Percentiles rank a stretch among this genome's conserved stretches.
Conservation (phyloP, 2,888 invertebrate species). For the Itoplectis maculator region DNA sequence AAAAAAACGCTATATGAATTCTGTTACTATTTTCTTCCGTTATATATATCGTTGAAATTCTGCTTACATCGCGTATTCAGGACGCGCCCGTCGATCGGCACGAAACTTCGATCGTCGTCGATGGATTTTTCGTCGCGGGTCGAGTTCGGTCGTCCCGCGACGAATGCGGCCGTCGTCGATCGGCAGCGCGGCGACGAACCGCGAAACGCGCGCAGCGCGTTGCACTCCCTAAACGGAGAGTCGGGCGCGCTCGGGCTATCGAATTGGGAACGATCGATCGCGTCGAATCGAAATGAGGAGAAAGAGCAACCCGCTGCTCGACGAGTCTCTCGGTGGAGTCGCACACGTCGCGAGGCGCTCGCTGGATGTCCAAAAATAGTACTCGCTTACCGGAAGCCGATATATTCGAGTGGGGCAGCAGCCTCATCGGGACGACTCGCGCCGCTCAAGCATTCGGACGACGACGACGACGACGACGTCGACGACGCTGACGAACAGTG, state of each 20-base stretch:
- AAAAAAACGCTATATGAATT: no score
- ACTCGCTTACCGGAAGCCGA: constrained; percentile 21
- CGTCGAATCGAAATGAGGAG: constrained; percentile 49
- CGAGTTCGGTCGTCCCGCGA: constrained; percentile 2
- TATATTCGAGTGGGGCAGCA: constrained; percentile 18
- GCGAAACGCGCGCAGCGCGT: not conserved
- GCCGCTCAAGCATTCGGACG: no score
- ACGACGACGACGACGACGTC: not conserved
- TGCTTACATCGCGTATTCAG: constrained; percentile 50
- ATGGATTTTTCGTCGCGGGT: constrained; percentile 1
- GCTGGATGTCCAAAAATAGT: constrained; percentile 27
- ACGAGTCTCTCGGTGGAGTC: not conserved
- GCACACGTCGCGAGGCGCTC: not conserved
- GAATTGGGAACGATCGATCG: constrained; percentile 60
- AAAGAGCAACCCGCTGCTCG: not conserved
- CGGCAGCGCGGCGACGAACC: not conserved
- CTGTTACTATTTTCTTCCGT: no score
- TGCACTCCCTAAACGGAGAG: constrained; percentile 8
- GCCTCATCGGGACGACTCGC: not conserved
- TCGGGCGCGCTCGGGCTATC: constrained; percentile 11
- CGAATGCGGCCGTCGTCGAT: not conserved
- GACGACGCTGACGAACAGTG: not conserved
- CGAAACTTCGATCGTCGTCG: constrained; percentile 37
- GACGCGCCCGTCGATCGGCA: constrained; percentile 29
- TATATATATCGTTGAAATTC: constrained; percentile 31